Percentiles rank a stretch among this genome's conserved stretches.
Conservation (phyloP, 2,113 vertebrate species). For the Oophaga pumilio region DNA sequence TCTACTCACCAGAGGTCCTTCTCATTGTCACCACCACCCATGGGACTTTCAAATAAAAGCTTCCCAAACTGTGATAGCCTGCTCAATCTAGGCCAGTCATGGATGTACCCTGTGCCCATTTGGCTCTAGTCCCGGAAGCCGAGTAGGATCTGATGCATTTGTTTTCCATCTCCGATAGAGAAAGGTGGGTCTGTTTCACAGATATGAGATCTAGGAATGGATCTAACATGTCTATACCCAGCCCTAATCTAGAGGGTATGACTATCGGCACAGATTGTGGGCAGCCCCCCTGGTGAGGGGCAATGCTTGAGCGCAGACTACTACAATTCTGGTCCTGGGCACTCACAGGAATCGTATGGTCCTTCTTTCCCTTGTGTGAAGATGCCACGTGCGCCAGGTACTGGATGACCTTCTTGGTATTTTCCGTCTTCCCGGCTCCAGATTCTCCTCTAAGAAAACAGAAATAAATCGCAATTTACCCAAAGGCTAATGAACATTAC, state of each 20-base stretch:
- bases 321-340: background rate
- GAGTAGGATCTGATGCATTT: too few species aligned
- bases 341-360: conserved; percentile 97
- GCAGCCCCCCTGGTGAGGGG: too few species aligned
- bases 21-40: too few species aligned
- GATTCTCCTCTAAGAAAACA: conserved; percentile 88
- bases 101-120: background rate
- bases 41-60: too few species aligned
- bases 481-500: background rate
- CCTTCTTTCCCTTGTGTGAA: conserved; percentile 97
- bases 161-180: background rate
- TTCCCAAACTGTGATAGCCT: background rate
- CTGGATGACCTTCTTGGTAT: conserved; percentile 93
- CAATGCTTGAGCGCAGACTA: background rate
- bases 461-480: background rate
- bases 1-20: background rate
- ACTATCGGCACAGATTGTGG: too few species aligned
- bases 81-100: background rate
- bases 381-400: conserved; percentile 98
- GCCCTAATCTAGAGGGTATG: background rate
- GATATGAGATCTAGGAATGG: background rate
- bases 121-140: background rate
- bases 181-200: background rate
- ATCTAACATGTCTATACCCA: background rate
- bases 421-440: conserved; percentile 85